Evolutionary conservation across 2,797 vertebrate genomes (phyloP), one percentile per base, ranked within the genome.

Genomic region (Phyllotis vaccarum): DNA sequence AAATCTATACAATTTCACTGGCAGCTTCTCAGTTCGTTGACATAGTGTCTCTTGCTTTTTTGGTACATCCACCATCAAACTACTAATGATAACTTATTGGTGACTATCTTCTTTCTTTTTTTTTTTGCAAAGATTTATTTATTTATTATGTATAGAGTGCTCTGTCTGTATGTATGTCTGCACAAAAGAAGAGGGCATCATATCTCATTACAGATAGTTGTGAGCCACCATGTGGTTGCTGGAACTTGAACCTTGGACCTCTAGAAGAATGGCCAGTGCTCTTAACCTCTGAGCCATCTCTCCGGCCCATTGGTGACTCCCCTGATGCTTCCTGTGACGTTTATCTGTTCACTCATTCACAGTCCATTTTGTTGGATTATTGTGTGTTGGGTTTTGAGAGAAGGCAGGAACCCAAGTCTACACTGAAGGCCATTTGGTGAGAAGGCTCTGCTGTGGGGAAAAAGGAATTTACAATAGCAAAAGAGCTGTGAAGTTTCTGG

Each of bases 31-130:
- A 19, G 2, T 60, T 90, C 4, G n/a, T 76, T 66, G n/a, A 90
- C 31, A 8, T 5, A 12, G 19, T 80, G 29, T 70, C 89, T 83
- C 96, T 70, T 72, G 27, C 68, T 93, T 75, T 91, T 60, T 86
- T 94, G 43, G 19, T 24, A 3, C 75, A 40, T 78, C 54, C 22
- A 37, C 14, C 46, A 79, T 82, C 12, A 52, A 75, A 75, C 43
- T 34, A 74, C 76, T 86, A 43, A 37, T 29, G 60, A 62, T 91
- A 56, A 19, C 88, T 78, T 80, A 31, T 16, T 37, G 52, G n/a
- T 17, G 40, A 52, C 13, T 3, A 0, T 60, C 8, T 37, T 40
- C n/a, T 72, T 40, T 21, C n/a, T 70, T 37, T 9, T 37, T n/a
- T 37, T 70, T 70, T n/a, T 49, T 49, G 46, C 46, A 49, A 60